Conservation (phyloP, 2,113 vertebrate genomes). For the Taxidea taxus region DNA sequence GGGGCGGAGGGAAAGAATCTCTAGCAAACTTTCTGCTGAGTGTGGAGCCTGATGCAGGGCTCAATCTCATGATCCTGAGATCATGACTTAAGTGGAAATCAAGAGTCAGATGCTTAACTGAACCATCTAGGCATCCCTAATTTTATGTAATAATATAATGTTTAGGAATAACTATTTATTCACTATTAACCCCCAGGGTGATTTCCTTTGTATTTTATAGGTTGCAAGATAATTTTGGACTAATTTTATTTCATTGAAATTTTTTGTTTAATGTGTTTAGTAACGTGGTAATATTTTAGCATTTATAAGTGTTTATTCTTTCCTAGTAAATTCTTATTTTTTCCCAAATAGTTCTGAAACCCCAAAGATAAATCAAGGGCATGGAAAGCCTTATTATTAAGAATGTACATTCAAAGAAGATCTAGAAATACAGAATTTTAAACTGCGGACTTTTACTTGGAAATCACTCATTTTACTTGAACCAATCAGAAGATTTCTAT, state of each 20-base stretch:
- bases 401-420: background rate
- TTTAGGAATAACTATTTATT: background rate
- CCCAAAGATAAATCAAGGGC: background rate
- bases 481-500: background rate
- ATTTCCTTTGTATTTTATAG: background rate
- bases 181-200: background rate
- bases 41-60: background rate
- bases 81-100: background rate
- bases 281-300: conserved; percentile 65
- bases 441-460: background rate
- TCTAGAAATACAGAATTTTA: conserved; percentile 1
- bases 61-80: background rate
- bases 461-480: conserved; percentile 25
- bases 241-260: background rate
- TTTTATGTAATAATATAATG: background rate
- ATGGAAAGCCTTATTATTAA: background rate
- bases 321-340: background rate
- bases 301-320: background rate
- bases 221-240: background rate
- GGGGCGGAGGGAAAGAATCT: background rate
- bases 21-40: background rate
- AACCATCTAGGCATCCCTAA: background rate
- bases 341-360: background rate
- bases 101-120: background rate
- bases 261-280: conserved; percentile 57